These are phyloP conservation scores for Ploceus nigricollis DNA, from an alignment of 2,113 vertebrate genomes.

Conservation along the genomic window DNA sequence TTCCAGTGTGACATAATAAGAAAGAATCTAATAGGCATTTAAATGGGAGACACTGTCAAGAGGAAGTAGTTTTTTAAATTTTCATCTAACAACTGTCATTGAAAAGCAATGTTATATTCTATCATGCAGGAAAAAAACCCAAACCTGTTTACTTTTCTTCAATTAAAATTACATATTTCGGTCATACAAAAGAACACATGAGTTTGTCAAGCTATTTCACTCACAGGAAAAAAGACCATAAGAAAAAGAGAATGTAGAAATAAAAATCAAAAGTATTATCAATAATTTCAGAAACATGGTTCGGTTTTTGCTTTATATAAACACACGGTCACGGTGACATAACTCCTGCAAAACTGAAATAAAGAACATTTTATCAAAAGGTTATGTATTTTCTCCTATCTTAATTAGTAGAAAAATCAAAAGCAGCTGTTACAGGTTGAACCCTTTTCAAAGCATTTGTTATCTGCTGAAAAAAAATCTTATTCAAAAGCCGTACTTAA, in stretches of 20 bases:
- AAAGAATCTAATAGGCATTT: not conserved
- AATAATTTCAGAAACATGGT: not conserved
- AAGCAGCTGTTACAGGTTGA: not conserved
- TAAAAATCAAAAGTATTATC: not conserved
- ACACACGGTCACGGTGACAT: not conserved
- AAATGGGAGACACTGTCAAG: not conserved
- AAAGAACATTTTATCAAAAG: not conserved
- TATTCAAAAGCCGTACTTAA: not conserved
- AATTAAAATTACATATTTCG: not conserved
- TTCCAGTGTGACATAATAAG: not conserved
- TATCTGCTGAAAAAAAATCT: not conserved
- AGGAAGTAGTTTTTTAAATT: not conserved
- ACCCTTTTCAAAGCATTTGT: not conserved
- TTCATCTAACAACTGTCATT: not conserved
- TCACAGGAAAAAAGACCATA: not conserved
- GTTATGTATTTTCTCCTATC: not conserved
- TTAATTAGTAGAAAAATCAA: not conserved
- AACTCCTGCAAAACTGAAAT: not conserved
- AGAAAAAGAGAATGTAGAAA: not conserved
- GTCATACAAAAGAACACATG: not conserved
- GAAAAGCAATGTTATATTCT: not conserved
- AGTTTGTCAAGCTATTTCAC: not conserved
- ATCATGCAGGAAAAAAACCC: not conserved
- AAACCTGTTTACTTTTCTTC: not conserved
- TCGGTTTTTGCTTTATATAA: not conserved